Evolutionary conservation across 2,888 invertebrate species (phyloP).

Genomic region (Drosophila glabriapex): DNA sequence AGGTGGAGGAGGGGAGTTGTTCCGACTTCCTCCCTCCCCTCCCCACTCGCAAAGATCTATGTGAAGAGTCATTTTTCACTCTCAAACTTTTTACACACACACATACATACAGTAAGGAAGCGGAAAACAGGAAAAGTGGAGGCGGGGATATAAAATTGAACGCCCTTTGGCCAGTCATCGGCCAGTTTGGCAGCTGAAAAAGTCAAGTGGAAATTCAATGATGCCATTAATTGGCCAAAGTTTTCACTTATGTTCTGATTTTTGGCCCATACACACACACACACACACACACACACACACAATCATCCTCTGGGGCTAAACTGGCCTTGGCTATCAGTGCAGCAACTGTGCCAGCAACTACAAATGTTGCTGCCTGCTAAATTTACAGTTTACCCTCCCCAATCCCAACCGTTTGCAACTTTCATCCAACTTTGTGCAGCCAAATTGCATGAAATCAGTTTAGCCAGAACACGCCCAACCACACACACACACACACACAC

Average conservation of each 20-base stretch:
- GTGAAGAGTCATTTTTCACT: slow-evolving; percentile 76
- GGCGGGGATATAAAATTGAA: slow-evolving; percentile 73
- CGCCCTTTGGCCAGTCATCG: slow-evolving; percentile 81
- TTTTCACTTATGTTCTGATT: slow-evolving; percentile 82
- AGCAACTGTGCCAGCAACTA: slow-evolving; percentile 76
- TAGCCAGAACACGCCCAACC: slow-evolving; percentile 61
- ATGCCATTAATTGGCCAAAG: slow-evolving; percentile 83
- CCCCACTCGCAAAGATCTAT: slow-evolving; percentile 57
- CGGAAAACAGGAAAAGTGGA: slow-evolving; percentile 2
- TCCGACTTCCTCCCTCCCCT: background rate
- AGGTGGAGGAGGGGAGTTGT: background rate
- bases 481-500: background rate
- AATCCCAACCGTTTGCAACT: slow-evolving; percentile 60
- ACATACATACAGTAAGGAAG: slow-evolving; percentile 9
- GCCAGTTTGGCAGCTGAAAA: slow-evolving; percentile 79
- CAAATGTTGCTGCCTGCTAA: slow-evolving; percentile 75
- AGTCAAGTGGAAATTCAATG: slow-evolving; percentile 83
- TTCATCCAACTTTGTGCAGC: slow-evolving; percentile 75
- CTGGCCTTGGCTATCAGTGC: slow-evolving; percentile 58
- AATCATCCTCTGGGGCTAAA: background rate
- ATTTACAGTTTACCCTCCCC: slow-evolving; percentile 63
- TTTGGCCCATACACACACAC: slow-evolving; percentile 52
- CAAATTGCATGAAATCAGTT: slow-evolving; percentile 79
- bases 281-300: slow-evolving; percentile 1
- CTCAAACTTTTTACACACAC: slow-evolving; percentile 65